Evolutionary conservation across 1,140 invertebrate species (phyloP).

Genomic region (Streblospio benedicti): DNA sequence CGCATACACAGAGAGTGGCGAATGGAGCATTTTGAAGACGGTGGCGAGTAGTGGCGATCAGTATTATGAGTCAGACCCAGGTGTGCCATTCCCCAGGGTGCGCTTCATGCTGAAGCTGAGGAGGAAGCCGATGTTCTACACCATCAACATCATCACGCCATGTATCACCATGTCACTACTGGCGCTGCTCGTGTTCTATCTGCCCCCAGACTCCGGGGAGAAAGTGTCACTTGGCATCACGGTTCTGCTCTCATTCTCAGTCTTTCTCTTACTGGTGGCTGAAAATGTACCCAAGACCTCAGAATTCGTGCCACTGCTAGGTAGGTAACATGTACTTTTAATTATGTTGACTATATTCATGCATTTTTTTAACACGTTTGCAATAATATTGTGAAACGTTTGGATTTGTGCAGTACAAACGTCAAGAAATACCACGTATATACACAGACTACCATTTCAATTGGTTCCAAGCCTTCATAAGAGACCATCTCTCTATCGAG

Average conservation of each 20-base stretch:
- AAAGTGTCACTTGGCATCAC: slow-evolving; percentile 46
- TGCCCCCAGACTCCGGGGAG: slow-evolving; percentile 45
- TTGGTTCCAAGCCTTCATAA: too few species aligned
- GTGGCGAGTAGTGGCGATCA: neutral
- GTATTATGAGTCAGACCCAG: slow-evolving; percentile 10
- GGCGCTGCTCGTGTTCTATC: slow-evolving; percentile 47
- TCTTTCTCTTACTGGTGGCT: slow-evolving; percentile 44
- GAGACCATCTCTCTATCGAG: too few species aligned
- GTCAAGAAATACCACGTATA: too few species aligned
- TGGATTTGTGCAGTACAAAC: too few species aligned
- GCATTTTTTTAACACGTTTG: too few species aligned
- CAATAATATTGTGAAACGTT: too few species aligned
- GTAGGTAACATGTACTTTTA: slow-evolving; percentile 45
- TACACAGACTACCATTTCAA: too few species aligned
- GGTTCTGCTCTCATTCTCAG: slow-evolving; percentile 43
- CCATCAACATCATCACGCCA: slow-evolving; percentile 46
- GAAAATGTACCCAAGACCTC: slow-evolving; percentile 47
- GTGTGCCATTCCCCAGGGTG: slow-evolving; percentile 5
- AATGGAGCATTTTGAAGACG: slow-evolving; percentile 27
- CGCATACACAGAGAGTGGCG: slow-evolving; percentile 34
- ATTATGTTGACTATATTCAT: slow-evolving; percentile 45
- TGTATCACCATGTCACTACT: slow-evolving; percentile 47
- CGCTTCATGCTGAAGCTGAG: slow-evolving; percentile 40
- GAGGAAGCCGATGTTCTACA: slow-evolving; percentile 44
- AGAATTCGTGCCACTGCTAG: slow-evolving; percentile 42